Percentiles rank a stretch among this genome's conserved stretches.
Evolutionary conservation across 2,113 vertebrate species (phyloP).

Genomic region (Tauraco erythrolophus): DNA sequence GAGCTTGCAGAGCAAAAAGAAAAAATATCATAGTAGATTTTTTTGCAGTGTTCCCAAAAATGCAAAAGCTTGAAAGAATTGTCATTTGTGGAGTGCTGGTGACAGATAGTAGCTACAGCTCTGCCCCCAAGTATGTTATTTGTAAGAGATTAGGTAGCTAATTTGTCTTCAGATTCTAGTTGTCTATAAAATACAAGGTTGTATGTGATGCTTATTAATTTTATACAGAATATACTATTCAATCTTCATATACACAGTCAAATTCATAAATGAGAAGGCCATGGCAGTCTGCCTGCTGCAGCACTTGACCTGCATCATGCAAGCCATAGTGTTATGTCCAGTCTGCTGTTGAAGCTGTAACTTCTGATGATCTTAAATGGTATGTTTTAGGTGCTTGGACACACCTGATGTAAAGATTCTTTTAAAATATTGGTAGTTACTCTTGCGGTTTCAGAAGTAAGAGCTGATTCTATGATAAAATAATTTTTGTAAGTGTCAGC

Average conservation of each 20-base stretch:
- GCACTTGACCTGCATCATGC: background rate
- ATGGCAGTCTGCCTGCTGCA: background rate
- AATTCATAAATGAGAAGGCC: background rate
- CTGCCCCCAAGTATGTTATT: background rate
- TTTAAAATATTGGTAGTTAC: background rate
- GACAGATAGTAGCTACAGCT: background rate
- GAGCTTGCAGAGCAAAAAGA: background rate
- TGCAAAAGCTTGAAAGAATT: background rate
- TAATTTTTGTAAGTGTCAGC: background rate
- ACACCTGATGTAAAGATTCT: background rate
- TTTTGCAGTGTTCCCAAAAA: background rate
- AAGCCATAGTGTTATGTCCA: background rate
- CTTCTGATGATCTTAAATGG: background rate
- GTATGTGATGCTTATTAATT: background rate
- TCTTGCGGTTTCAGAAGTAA: background rate
- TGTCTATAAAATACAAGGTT: background rate
- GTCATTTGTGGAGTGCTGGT: background rate
- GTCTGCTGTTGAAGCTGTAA: background rate
- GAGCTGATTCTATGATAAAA: background rate
- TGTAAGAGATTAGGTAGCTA: background rate
- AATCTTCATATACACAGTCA: background rate
- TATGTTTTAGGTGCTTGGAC: background rate
- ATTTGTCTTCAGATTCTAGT: background rate
- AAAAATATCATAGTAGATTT: background rate
- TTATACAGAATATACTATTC: background rate